Conservation (phyloP, 2,797 vertebrate species). For the Merluccius polli region DNA sequence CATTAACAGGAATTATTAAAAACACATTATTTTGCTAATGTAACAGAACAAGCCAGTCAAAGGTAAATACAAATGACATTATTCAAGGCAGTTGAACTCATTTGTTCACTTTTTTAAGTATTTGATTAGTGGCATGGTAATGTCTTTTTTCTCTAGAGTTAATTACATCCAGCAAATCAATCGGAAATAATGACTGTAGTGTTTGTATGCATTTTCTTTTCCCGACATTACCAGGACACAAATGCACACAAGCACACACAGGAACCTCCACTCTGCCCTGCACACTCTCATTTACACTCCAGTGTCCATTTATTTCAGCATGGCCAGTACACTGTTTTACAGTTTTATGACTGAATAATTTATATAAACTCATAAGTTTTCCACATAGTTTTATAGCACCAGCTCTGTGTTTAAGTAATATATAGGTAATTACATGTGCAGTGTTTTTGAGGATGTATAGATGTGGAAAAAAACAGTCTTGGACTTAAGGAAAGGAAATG, state of each 20-base stretch:
- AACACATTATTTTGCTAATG: neutral
- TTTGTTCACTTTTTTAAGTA: neutral
- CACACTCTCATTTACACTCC: neutral
- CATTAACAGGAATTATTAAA: neutral
- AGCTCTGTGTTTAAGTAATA: neutral
- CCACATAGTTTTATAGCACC: constrained; percentile 17
- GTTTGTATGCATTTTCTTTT: neutral
- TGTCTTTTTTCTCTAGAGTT: neutral
- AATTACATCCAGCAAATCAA: neutral
- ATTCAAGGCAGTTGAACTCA: neutral
- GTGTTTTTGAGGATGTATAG: constrained; percentile 13
- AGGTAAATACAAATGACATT: neutral
- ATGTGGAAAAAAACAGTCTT: constrained; percentile 19
- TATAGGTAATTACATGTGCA: constrained; percentile 20
- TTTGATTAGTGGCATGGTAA: neutral
- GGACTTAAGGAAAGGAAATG: constrained; percentile 21
- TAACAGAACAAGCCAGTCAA: neutral
- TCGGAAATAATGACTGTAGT: neutral
- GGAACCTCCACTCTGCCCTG: neutral
- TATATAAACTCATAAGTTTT: constrained; percentile 8
- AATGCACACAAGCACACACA: neutral
- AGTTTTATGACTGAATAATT: constrained; percentile 33
- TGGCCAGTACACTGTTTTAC: constrained; percentile 4
- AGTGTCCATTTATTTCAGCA: constrained; percentile 3
- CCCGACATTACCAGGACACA: neutral